phyloP scores from a whole-genome alignment of 2,113 vertebrate species.

The Symphodus melops region DNA sequence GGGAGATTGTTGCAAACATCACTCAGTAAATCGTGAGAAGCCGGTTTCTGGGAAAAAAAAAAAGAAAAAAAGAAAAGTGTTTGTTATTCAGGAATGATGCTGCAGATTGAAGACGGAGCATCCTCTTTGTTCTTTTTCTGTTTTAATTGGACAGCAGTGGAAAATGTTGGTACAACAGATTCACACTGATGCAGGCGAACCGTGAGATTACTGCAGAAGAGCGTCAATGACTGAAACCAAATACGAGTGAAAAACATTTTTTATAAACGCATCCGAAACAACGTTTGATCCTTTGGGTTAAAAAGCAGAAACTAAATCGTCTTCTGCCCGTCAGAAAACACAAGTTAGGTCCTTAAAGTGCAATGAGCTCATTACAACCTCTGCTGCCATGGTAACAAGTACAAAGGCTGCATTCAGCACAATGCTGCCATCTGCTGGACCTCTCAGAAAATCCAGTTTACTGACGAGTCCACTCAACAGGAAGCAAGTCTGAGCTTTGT shows the following conservation, averaged over 20 bases:
- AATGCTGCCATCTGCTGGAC: slow-evolving; percentile 75
- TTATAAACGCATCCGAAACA: not conserved
- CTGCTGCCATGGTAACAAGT: slow-evolving; percentile 63
- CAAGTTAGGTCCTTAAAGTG: slow-evolving; percentile 45
- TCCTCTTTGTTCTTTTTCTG: not conserved
- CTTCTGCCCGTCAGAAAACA: not conserved
- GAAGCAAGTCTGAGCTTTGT: not conserved
- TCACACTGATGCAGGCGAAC: not conserved
- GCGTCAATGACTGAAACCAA: not conserved
- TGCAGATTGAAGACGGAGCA: slow-evolving; percentile 41
- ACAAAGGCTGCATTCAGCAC: not conserved
- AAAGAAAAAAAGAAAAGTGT: slow-evolving; percentile 50
- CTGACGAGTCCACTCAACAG: not conserved
- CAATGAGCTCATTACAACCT: slow-evolving; percentile 55
- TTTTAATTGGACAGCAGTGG: not conserved
- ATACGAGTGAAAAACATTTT: too few species aligned
- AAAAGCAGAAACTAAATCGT: not conserved
- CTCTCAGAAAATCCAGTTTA: not conserved
- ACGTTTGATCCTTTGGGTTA: not conserved
- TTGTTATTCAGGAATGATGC: slow-evolving; percentile 57
- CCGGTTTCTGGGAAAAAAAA: slow-evolving; percentile 75
- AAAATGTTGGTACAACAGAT: slow-evolving; percentile 6
- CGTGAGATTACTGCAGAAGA: not conserved
- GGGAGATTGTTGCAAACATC: slow-evolving; percentile 78
- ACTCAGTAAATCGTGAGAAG: slow-evolving; percentile 77